Conservation (phyloP, 2,113 vertebrate genomes). For the Takifugu bimaculatus region DNA sequence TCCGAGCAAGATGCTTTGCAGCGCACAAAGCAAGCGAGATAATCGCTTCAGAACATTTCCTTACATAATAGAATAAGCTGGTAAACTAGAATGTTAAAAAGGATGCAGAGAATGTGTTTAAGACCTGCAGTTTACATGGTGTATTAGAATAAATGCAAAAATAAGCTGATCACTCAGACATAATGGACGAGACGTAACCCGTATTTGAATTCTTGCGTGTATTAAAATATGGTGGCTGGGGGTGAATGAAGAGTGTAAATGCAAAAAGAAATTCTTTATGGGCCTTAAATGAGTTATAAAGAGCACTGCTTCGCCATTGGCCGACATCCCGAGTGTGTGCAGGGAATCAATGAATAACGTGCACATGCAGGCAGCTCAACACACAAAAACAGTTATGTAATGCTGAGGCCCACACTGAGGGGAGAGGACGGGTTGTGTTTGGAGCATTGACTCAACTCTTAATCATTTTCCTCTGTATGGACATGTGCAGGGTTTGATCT, state of each 20-base stretch:
- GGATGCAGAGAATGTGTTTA: constrained; percentile 14
- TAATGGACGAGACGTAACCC: constrained; percentile 20
- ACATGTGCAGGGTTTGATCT: constrained; percentile 10
- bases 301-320: constrained; percentile 42
- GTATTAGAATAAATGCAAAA: constrained; percentile 29
- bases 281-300: constrained; percentile 49
- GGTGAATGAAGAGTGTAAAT: neutral
- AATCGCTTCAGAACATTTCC: constrained; percentile 44
- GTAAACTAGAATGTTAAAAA: constrained; percentile 43
- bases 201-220: constrained; percentile 10
- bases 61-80: constrained; percentile 58
- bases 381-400: constrained; percentile 70
- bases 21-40: constrained; percentile 36
- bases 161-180: constrained; percentile 42
- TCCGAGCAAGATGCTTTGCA: constrained; percentile 40
- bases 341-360: constrained; percentile 55
- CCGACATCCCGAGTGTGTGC: constrained; percentile 50
- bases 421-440: constrained; percentile 45
- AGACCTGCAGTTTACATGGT: constrained; percentile 1
- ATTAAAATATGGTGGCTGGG: constrained; percentile 11
- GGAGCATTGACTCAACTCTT: constrained; percentile 22
- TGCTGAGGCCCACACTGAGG: constrained; percentile 62
- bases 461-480: constrained; percentile 1
- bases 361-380: constrained; percentile 45
- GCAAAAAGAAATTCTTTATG: constrained; percentile 49